phyloP scores from a whole-genome alignment of 2,113 vertebrate species.

The Tychaedon coryphoeus region DNA sequence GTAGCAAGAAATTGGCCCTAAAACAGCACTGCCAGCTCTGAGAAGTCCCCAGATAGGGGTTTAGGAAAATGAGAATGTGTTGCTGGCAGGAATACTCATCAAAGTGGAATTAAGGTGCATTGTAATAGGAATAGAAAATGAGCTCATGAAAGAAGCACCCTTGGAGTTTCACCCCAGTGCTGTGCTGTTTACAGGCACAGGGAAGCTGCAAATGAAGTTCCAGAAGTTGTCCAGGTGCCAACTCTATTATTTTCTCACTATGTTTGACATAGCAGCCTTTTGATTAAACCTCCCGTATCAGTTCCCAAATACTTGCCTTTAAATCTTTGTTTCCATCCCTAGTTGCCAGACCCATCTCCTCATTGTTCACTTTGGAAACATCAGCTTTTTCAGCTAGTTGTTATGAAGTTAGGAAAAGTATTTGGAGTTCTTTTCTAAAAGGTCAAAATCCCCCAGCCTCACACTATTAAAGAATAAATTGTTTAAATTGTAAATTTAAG shows the following conservation, averaged over 20 bases:
- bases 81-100: constrained; percentile 1
- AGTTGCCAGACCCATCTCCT: background rate
- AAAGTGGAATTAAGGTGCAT: constrained; percentile 17
- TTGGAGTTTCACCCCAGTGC: background rate
- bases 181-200: background rate
- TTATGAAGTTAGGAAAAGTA: background rate
- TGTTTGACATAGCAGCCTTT: background rate
- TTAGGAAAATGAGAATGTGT: constrained; percentile 40
- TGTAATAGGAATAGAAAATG: constrained; percentile 15
- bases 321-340: background rate
- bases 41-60: constrained; percentile 9
- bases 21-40: constrained; percentile 26
- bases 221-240: constrained; percentile 19
- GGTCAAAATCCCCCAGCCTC: background rate
- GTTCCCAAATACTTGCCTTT: background rate
- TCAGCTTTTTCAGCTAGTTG: background rate
- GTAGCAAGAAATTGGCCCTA: constrained; percentile 29
- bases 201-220: constrained; percentile 11
- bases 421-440: background rate
- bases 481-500: background rate
- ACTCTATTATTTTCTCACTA: constrained; percentile 11
- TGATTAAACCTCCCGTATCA: background rate
- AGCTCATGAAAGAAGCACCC: background rate
- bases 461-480: background rate
- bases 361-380: background rate